Evolutionary conservation across 2,113 vertebrate species (phyloP).

Genomic region (Crocuta crocuta): DNA sequence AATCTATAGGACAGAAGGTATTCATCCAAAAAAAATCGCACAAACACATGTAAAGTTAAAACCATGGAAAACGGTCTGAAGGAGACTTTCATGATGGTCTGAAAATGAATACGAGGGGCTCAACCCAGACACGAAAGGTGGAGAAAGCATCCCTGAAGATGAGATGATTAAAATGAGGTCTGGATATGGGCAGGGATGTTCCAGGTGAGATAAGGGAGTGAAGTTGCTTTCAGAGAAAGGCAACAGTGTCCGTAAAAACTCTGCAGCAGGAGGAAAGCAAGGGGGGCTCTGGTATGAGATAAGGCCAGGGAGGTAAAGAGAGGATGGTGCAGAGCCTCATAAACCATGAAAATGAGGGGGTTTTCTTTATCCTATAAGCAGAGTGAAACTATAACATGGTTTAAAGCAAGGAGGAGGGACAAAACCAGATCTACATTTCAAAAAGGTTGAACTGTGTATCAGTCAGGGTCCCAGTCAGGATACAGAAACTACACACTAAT

Average conservation of each 20-base stretch:
- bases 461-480: neutral
- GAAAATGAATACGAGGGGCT: neutral
- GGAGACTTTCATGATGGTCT: neutral
- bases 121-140: neutral
- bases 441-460: neutral
- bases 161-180: neutral
- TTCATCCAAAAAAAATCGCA: neutral
- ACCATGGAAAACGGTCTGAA: neutral
- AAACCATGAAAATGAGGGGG: neutral
- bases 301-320: neutral
- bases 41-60: neutral
- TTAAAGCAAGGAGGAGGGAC: neutral
- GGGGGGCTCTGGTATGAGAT: neutral
- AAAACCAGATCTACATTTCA: neutral
- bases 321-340: neutral
- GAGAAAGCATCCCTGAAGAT: neutral
- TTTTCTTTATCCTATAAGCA: neutral
- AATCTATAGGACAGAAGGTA: neutral
- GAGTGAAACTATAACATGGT: neutral
- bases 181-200: neutral
- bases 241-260: neutral
- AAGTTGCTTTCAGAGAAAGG: neutral
- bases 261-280: neutral
- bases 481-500: neutral
- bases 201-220: neutral